Evolutionary conservation across 1,140 invertebrate species (phyloP).

Genomic region (Drosophila mayri): DNA sequence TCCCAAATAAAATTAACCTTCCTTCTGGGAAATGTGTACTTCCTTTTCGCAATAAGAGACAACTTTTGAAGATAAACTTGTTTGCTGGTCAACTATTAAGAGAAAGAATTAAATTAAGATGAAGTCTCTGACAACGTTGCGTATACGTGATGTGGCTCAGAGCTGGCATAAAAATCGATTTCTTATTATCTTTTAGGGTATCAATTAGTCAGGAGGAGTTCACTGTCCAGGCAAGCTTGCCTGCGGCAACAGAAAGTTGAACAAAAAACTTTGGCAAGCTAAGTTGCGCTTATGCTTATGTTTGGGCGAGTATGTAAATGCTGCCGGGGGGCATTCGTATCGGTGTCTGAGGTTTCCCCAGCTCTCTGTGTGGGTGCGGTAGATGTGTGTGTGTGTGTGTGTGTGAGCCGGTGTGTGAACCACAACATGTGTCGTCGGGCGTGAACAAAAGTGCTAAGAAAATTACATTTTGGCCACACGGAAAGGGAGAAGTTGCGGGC

Average conservation of each 20-base stretch:
- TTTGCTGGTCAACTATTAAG: not conserved
- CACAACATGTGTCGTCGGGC: slow-evolving; percentile 81
- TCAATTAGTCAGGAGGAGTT: slow-evolving; percentile 10
- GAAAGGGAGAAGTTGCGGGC: slow-evolving; percentile 22
- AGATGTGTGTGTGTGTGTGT: not conserved
- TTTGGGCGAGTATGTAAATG: slow-evolving; percentile 66
- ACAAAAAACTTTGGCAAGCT: slow-evolving; percentile 53
- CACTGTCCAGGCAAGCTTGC: slow-evolving; percentile 1
- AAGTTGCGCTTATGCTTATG: slow-evolving; percentile 69
- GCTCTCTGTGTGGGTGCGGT: slow-evolving; percentile 1
- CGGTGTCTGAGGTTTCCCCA: slow-evolving; percentile 33
- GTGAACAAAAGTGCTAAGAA: slow-evolving; percentile 81
- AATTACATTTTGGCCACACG: slow-evolving; percentile 71
- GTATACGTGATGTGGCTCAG: slow-evolving; percentile 3
- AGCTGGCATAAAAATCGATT: not conserved
- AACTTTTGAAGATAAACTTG: not conserved
- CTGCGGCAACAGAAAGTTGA: slow-evolving; percentile 51
- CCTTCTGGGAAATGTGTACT: not conserved
- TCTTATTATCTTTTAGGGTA: slow-evolving; percentile 9
- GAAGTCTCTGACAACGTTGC: not conserved
- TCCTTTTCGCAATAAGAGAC: not conserved
- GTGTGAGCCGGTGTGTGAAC: slow-evolving; percentile 65
- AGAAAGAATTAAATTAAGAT: not conserved
- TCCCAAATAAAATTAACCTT: not conserved
- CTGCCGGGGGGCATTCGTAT: slow-evolving; percentile 44